These are phyloP conservation scores for Drosophila emarginata DNA, from an alignment of 2,888 invertebrate species.

Conservation along the genomic window DNA sequence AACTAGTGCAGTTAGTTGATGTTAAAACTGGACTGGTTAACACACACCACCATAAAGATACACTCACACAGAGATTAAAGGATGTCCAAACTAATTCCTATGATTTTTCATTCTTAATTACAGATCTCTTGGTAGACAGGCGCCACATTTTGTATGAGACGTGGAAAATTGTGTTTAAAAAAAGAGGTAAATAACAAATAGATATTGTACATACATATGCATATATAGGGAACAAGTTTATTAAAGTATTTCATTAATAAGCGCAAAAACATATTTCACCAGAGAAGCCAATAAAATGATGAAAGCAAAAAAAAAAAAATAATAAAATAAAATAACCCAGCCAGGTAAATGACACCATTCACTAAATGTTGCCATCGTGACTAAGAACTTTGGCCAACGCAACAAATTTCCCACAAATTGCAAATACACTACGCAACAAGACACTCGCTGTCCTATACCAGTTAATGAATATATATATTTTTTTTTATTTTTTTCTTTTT, in stretches of 20 bases:
- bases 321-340: conserved; percentile 17
- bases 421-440: conserved; percentile 10
- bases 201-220: no score
- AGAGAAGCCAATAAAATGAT: conserved; percentile 9
- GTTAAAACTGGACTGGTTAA: conserved; percentile 4
- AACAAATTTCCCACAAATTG: conserved; percentile 35
- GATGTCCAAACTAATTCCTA: conserved; percentile 57
- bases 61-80: conserved; percentile 38
- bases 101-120: conserved; percentile 63
- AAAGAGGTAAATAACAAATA: conserved; percentile 46
- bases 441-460: neutral
- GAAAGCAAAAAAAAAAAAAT: neutral
- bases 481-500: no score
- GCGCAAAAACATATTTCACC: conserved; percentile 52
- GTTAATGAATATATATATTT: neutral
- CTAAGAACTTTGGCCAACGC: conserved; percentile 44
- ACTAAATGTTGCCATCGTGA: conserved; percentile 47
- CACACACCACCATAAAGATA: conserved; percentile 12
- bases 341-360: conserved; percentile 43
- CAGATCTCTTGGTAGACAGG: conserved; percentile 48
- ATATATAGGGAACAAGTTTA: conserved; percentile 45
- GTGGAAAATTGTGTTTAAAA: conserved; percentile 52
- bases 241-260: conserved; percentile 27
- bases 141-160: conserved; percentile 42
- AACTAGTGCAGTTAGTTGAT: conserved; percentile 46